Evolutionary conservation across 2,888 invertebrate species (phyloP).

Genomic region (Sminthurides aquaticus): DNA sequence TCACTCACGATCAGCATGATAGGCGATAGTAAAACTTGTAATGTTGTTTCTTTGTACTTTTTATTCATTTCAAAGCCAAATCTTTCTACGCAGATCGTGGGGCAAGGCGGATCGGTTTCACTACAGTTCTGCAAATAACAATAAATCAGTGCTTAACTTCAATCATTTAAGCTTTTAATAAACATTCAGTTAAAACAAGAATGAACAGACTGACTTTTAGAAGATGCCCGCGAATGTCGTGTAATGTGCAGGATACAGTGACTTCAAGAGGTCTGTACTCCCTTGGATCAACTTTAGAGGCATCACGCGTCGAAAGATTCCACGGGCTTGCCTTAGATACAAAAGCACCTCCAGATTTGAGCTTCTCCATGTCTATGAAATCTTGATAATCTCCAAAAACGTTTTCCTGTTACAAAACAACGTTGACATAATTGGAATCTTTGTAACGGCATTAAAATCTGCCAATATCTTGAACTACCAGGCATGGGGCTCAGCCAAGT

Average conservation of each 20-base stretch:
- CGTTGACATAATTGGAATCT: slow-evolving; percentile 16
- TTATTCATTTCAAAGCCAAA: slow-evolving; percentile 98
- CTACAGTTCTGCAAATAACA: slow-evolving; percentile 62
- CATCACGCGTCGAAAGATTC: slow-evolving; percentile 8
- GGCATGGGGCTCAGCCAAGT: neutral
- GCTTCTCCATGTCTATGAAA: slow-evolving; percentile 82
- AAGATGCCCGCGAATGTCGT: slow-evolving; percentile 91
- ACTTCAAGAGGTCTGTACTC: slow-evolving; percentile 84
- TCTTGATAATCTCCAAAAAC: slow-evolving; percentile 94
- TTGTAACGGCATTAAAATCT: slow-evolving; percentile 8
- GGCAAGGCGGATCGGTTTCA: slow-evolving; percentile 83
- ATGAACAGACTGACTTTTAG: slow-evolving; percentile 55
- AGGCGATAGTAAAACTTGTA: slow-evolving; percentile 84
- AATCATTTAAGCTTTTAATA: neutral
- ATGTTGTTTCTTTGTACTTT: slow-evolving; percentile 77
- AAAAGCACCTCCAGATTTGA: slow-evolving; percentile 29
- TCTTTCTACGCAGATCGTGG: slow-evolving; percentile 76
- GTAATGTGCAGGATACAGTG: slow-evolving; percentile 83
- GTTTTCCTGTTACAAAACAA: slow-evolving; percentile 62
- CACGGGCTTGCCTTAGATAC: slow-evolving; percentile 16
- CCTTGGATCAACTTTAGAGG: slow-evolving; percentile 65
- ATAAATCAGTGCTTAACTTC: slow-evolving; percentile 1
- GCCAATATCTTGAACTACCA: neutral
- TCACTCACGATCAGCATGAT: slow-evolving; percentile 74
- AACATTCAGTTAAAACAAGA: too few species aligned